Evolutionary conservation across 1,140 invertebrate genomes (phyloP).

Genomic region (Ctenoplectra terminalis): DNA sequence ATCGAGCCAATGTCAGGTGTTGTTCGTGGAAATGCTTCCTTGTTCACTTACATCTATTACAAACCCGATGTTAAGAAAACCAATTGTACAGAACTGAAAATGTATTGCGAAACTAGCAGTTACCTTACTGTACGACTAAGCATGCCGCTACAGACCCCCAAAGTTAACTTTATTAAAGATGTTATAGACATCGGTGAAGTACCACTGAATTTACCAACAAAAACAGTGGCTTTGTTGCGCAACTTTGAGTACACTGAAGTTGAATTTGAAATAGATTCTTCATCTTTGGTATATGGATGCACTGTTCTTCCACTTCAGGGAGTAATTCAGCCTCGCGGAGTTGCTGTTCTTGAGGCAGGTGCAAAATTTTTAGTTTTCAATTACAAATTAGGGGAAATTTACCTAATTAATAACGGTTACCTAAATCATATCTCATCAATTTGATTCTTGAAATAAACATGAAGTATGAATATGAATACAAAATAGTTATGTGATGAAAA

Average conservation of each 20-base stretch:
- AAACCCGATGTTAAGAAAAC: slow-evolving; percentile 20
- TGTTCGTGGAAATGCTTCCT: slow-evolving; percentile 54
- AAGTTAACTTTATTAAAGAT: slow-evolving; percentile 42
- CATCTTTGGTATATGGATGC: slow-evolving; percentile 51
- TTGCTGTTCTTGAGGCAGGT: slow-evolving; percentile 36
- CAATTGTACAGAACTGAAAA: slow-evolving; percentile 26
- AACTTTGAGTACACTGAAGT: slow-evolving; percentile 58
- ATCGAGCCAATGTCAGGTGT: slow-evolving; percentile 61
- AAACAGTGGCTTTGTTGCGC: slow-evolving; percentile 42
- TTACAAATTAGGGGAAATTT: too few relatives aligned
- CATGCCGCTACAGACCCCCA: neutral
- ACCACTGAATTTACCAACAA: slow-evolving; percentile 62
- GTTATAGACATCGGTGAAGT: slow-evolving; percentile 53
- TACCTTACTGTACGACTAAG: slow-evolving; percentile 33
- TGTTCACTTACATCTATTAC: slow-evolving; percentile 53
- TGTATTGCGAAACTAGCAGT: slow-evolving; percentile 52
- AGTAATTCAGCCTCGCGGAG: slow-evolving; percentile 61
- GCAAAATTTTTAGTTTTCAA: too few relatives aligned
- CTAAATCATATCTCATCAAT: too few relatives aligned
- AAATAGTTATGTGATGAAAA: too few relatives aligned
- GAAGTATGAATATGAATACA: too few relatives aligned
- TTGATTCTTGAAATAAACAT: too few relatives aligned
- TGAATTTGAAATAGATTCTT: slow-evolving; percentile 54
- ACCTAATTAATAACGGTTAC: too few relatives aligned
- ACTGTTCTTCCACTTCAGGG: slow-evolving; percentile 60